Base-by-base conservation (phyloP, 2,113 vertebrate genomes). In the Alectura lathami region DNA sequence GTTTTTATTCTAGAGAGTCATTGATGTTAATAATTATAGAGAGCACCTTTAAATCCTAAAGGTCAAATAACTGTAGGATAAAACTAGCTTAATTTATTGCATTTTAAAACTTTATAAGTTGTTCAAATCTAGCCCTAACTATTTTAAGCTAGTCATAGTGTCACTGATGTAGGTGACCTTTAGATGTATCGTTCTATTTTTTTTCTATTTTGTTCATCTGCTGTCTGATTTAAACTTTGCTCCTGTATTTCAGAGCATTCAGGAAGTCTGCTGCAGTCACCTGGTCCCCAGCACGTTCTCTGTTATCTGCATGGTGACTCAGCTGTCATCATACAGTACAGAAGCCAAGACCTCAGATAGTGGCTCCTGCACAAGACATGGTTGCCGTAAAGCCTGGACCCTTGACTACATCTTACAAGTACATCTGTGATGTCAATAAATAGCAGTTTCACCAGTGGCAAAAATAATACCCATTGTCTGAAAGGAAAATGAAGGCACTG, bases 391-490 rank as follows among this genome's bases (percentile, higher is more conserved):
- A 89, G 40, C 43, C 53, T 36, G 27, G 36, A 59, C 45, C 47
- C 40, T 57, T 48, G 16, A 48, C 45, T 69, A 7, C 0, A 0
- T 32, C 16, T 45, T 77, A 53, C 13, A 62, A 77, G 17, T 15
- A 22, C 29, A 83, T 68, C 63, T 88, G 59, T 50, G 67, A 30
- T 38, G 17, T 32, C 88, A 93, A 56, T 77, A 83, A 89, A 83
- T 18, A 73, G 40, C 17, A 85, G 6, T 32, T 76, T 91, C 50
- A 66, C 40, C 7, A 38, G 22, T 1, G 7, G 11, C 22, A 27
- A 88, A 86, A 93, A 18, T 17, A 79, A 68, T 54, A 80, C 50
- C 11, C n/a, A 63, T 5, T 30, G 54, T 74, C 74, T 77, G 42
- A 42, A 77, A 70, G 50, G 27, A 64, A 86, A 91, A 88, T 47